Base-by-base conservation (phyloP, 2,888 invertebrate species). In the Monochamus alternatus region DNA sequence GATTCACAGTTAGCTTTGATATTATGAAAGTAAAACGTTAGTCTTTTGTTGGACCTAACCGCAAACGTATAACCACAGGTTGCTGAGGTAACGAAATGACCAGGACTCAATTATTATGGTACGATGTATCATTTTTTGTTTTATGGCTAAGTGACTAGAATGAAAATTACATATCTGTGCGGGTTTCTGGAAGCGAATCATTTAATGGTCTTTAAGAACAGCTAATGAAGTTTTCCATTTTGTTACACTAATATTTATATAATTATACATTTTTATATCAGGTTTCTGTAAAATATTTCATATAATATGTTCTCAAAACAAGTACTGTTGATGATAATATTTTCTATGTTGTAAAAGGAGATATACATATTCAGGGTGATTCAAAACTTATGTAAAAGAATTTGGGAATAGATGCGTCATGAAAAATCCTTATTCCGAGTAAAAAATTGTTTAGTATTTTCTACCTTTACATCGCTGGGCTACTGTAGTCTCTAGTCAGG, bases 31-130 rank as follows among this genome's bases (percentile, higher is more conserved):
- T 74, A 75, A 63, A 73, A 75, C 71, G 74, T 70, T 62, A 67
- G 52, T 74, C 75, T 75, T 77, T 78, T 75, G 78, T 77, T 74
- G 78, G 75, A 64, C 67, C 76, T 75, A 59, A 79, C 81, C 81
- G 81, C 81, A 81, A 81, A 81, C 73, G 78, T 75, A 66, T 77
- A 81, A 81, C 79, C 75, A 81, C 79, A 81, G 81, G 79, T 81
- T 81, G 66, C 74, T 70, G 69, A 75, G 76, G 77, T 77, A 78
- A 81, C 74, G 68, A 74, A 80, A 80, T 78, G 77, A 79, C 76
- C 77, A 74, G 72, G 72, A 78, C 77, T 70, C 79, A 81, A 79
- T 81, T 79, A 81, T 70, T 31, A 31, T 65, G 70, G 71, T 68
- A 75, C 71, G 64, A 58, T 32, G 22, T 71, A 64, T 68, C 44